Evolutionary conservation across 2,797 vertebrate genomes (phyloP).

Genomic region (Podarcis siculus): DNA sequence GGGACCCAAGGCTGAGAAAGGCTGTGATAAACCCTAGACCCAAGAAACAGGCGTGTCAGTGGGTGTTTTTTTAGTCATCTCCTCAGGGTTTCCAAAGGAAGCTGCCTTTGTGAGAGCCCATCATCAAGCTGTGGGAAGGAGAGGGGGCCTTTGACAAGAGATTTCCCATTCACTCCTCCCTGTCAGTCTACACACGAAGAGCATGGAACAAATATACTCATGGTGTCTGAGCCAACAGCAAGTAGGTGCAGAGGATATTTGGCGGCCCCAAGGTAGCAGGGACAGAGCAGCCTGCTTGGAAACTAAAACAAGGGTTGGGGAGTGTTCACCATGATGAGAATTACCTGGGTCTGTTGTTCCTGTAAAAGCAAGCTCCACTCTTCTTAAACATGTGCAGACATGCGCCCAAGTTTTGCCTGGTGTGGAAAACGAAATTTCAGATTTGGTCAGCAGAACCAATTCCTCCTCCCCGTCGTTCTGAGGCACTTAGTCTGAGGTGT

Average conservation of each 20-base stretch:
- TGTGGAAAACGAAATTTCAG: neutral
- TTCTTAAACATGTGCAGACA: neutral
- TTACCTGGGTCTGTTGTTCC: neutral
- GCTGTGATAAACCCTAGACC: too few relatives aligned
- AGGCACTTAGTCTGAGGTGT: slow-evolving; percentile 11
- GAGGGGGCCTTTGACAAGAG: neutral
- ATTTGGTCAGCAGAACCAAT: neutral
- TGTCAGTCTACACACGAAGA: neutral
- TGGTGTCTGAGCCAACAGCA: neutral
- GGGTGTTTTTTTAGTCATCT: neutral
- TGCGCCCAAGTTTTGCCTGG: neutral
- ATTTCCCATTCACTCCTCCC: neutral
- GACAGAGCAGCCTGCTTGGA: neutral
- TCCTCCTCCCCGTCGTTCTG: neutral
- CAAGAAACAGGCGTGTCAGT: too few relatives aligned
- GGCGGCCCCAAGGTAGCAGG: neutral
- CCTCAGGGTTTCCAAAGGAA: neutral
- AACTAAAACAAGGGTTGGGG: neutral
- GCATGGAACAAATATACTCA: neutral
- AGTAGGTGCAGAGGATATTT: neutral
- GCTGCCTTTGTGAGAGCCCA: neutral
- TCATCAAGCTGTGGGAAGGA: neutral
- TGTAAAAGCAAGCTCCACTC: neutral
- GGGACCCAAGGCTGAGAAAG: too few relatives aligned
- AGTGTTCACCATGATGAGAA: neutral